Evolutionary conservation across 2,888 invertebrate species (phyloP).

Genomic region (Pseudococcus longispinus): DNA sequence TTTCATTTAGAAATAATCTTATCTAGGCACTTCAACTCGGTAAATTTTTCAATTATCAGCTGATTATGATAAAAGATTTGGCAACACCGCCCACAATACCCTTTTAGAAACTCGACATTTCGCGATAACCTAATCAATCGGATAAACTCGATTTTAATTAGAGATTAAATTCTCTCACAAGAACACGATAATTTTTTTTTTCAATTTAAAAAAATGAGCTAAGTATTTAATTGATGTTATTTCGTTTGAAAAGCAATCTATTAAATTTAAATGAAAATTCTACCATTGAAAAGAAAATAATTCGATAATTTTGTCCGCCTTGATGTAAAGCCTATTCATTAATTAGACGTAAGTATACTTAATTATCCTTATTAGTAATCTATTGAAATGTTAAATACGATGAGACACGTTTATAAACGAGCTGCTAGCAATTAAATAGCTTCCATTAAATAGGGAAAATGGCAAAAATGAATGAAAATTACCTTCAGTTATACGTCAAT

Average conservation of each 20-base stretch:
- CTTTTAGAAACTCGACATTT: background rate
- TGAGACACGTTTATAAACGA: background rate
- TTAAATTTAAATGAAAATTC: background rate
- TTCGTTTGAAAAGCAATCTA: background rate
- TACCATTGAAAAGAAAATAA: background rate
- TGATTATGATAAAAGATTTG: background rate
- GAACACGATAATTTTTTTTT: background rate
- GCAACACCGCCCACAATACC: background rate
- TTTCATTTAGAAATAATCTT: too few relatives aligned
- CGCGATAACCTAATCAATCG: background rate
- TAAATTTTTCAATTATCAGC: background rate
- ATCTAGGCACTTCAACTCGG: too few relatives aligned
- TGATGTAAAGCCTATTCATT: background rate
- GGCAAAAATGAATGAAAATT: background rate
- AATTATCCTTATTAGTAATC: background rate
- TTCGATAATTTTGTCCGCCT: background rate
- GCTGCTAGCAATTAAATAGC: background rate
- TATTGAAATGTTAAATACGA: background rate
- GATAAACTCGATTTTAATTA: background rate
- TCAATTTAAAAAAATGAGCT: background rate
- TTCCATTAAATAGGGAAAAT: background rate
- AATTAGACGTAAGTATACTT: background rate
- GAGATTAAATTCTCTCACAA: background rate
- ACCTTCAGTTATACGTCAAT: slow-evolving; percentile 51
- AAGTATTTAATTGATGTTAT: background rate